These are phyloP conservation scores for Chesias legatella DNA, from an alignment of 2,888 invertebrate genomes.

Conservation along the genomic window DNA sequence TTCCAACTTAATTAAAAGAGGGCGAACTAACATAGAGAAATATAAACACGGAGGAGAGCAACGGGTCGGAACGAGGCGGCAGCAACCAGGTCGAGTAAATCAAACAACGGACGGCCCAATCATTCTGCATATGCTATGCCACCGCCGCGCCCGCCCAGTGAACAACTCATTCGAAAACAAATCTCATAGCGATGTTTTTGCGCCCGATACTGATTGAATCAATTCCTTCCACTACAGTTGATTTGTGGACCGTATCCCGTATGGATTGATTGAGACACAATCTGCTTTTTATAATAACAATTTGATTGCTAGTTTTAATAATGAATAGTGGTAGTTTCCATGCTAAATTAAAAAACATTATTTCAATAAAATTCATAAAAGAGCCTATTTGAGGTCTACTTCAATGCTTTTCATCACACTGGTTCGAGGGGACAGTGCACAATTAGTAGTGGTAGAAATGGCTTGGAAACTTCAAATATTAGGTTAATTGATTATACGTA, in stretches of 20 bases:
- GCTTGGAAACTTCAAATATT: too few relatives aligned
- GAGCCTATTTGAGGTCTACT: too few relatives aligned
- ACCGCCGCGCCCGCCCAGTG: constrained; percentile 29
- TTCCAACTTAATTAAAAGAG: constrained; percentile 31
- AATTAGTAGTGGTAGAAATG: too few relatives aligned
- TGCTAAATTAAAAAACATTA: too few relatives aligned
- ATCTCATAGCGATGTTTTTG: constrained; percentile 24
- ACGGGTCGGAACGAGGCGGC: constrained; percentile 46
- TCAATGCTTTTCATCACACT: too few relatives aligned
- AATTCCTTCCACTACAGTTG: constrained; percentile 15
- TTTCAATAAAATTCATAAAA: too few relatives aligned
- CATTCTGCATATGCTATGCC: constrained; percentile 45
- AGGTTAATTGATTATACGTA: too few relatives aligned
- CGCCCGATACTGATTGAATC: constrained; percentile 15
- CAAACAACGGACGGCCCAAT: constrained; percentile 65
- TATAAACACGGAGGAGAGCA: constrained; percentile 33
- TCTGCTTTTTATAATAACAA: too few relatives aligned
- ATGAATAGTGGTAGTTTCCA: too few relatives aligned
- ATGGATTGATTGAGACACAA: too few relatives aligned
- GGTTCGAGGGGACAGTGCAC: too few relatives aligned
- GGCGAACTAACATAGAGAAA: constrained; percentile 31
- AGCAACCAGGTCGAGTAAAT: constrained; percentile 58
- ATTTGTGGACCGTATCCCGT: constrained; percentile 16
- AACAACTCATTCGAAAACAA: constrained; percentile 41
- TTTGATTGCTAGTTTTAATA: too few relatives aligned